Evolutionary conservation across 2,888 invertebrate genomes (phyloP).

Genomic region (Catocala nupta): DNA sequence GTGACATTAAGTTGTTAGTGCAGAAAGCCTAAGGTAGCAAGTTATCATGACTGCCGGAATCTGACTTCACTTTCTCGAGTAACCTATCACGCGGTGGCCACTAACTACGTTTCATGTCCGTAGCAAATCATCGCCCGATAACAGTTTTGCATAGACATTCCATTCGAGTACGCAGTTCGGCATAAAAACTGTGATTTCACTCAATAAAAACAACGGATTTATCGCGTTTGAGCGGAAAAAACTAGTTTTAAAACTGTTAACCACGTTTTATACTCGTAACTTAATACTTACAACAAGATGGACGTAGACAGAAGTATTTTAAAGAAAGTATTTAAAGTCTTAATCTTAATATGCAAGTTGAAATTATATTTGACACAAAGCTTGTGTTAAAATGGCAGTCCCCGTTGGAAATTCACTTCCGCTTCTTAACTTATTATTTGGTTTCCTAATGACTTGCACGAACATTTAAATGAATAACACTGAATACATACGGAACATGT

Average conservation of each 20-base stretch:
- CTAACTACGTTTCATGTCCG: conserved; percentile 52
- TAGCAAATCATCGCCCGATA: conserved; percentile 49
- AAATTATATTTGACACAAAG: too few relatives aligned
- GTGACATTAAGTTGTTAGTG: background rate
- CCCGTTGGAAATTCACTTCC: too few relatives aligned
- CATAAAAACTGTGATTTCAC: conserved; percentile 9
- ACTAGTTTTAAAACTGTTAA: too few relatives aligned
- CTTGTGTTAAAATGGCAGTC: too few relatives aligned
- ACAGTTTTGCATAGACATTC: conserved; percentile 47
- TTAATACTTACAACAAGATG: too few relatives aligned
- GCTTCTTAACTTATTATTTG: too few relatives aligned
- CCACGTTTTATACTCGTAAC: too few relatives aligned
- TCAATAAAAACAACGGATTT: conserved; percentile 9
- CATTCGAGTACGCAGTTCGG: conserved; percentile 5
- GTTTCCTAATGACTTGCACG: background rate
- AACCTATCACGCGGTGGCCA: conserved; percentile 76
- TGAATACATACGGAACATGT: conserved; percentile 7
- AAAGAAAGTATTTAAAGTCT: too few relatives aligned
- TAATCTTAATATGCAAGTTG: too few relatives aligned
- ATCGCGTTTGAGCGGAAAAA: background rate
- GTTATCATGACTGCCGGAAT: conserved; percentile 37
- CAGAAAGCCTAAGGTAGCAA: conserved; percentile 40
- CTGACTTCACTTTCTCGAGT: conserved; percentile 69
- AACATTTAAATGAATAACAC: background rate
- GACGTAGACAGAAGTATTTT: too few relatives aligned